phyloP scores from a whole-genome alignment of 2,797 vertebrate species.

The Alosa sapidissima region DNA sequence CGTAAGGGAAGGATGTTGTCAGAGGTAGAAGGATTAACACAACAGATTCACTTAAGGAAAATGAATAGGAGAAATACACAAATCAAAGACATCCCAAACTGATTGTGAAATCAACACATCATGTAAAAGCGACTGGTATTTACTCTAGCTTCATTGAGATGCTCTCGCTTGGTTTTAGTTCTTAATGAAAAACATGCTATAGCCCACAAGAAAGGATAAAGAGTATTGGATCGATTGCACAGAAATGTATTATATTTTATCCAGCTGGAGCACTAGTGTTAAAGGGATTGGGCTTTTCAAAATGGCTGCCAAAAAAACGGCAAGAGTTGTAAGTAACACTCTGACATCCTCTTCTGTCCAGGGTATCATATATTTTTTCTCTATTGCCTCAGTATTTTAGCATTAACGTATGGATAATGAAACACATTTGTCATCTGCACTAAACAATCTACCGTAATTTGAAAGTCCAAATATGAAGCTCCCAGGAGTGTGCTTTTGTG shows the following conservation, averaged over 20 bases:
- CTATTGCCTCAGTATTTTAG: not conserved
- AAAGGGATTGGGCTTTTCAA: not conserved
- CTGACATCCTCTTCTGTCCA: not conserved
- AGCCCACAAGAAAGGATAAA: constrained; percentile 15
- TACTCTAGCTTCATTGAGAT: not conserved
- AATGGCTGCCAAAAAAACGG: not conserved
- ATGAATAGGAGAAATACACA: not conserved
- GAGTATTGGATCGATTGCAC: not conserved
- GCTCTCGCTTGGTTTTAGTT: not conserved
- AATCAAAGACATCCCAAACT: not conserved
- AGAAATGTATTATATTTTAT: not conserved
- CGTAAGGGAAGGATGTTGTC: not conserved
- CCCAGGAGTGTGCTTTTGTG: not conserved
- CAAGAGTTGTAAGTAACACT: not conserved
- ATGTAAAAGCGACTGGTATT: not conserved
- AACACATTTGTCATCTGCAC: not conserved
- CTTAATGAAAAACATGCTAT: not conserved
- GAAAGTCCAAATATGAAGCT: not conserved
- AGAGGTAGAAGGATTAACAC: not conserved
- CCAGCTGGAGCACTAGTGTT: not conserved
- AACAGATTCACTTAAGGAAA: not conserved
- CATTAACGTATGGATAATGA: not conserved
- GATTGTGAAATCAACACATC: constrained; percentile 10
- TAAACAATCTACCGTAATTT: not conserved
- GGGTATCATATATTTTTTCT: not conserved